A percentile compares a stretch with the other conserved stretches of the same genome.
Conservation (phyloP, 2,797 vertebrate species). For the Hoplostethus atlanticus region DNA sequence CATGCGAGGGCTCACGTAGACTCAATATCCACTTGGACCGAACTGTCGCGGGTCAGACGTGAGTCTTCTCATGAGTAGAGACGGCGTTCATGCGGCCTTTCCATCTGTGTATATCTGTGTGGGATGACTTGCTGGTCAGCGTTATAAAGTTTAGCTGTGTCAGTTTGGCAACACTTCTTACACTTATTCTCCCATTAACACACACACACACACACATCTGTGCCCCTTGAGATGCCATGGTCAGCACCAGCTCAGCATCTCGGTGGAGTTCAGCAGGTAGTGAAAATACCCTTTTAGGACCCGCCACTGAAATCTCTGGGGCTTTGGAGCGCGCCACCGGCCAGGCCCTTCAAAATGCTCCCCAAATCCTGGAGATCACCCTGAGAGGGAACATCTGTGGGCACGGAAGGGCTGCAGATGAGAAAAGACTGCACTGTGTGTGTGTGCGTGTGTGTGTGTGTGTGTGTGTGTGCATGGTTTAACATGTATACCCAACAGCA, state of each 20-base stretch:
- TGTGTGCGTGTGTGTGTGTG: constrained; percentile 31
- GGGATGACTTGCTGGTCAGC: neutral
- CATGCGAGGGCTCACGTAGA: constrained; percentile 13
- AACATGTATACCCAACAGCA: constrained; percentile 46
- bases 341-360: constrained; percentile 71
- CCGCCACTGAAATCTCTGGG: constrained; percentile 67
- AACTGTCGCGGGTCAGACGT: neutral
- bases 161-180: neutral
- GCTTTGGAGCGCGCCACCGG: constrained; percentile 73
- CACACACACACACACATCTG: constrained; percentile 14
- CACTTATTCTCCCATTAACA: neutral
- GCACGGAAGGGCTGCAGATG: constrained; percentile 56
- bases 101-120: neutral
- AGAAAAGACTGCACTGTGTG: constrained; percentile 55
- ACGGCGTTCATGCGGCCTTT: neutral
- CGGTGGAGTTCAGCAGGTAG: constrained; percentile 63
- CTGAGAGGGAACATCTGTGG: constrained; percentile 80
- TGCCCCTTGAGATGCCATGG: constrained; percentile 21
- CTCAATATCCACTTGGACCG: constrained; percentile 1
- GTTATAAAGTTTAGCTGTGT: neutral
- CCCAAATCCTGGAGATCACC: constrained; percentile 75
- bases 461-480: constrained; percentile 28
- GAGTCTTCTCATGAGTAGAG: constrained; percentile 3
- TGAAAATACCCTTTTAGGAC: constrained; percentile 59
- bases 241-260: constrained; percentile 61